These are phyloP conservation scores for Dryoscopus gambensis DNA, from an alignment of 2,113 vertebrate genomes.

Conservation along the genomic window DNA sequence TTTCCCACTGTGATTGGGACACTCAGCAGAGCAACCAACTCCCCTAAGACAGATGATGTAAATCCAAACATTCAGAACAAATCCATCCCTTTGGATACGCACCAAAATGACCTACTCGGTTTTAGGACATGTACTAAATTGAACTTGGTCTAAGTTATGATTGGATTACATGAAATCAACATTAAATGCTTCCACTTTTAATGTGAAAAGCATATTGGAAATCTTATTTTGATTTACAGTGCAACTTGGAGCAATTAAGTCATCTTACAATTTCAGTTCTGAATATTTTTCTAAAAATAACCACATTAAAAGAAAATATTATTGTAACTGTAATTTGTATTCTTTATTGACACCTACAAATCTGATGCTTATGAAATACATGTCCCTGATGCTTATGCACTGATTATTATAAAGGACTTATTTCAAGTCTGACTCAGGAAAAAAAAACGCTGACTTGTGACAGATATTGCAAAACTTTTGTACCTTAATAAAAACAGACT, in stretches of 20 bases:
- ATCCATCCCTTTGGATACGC: rapidly evolving
- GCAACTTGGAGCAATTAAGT: background rate
- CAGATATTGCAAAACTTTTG: background rate
- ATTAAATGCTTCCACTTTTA: background rate
- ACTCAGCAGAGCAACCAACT: background rate
- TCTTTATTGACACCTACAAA: background rate
- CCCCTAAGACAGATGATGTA: background rate
- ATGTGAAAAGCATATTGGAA: background rate
- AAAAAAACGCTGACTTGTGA: background rate
- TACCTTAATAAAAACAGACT: background rate
- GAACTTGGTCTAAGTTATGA: background rate
- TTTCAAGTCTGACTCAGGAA: background rate
- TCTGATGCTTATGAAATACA: background rate
- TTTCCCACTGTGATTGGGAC: rapidly evolving
- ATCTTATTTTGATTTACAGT: background rate
- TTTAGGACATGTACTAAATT: background rate
- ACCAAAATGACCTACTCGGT: background rate
- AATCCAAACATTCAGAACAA: background rate
- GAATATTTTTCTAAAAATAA: background rate
- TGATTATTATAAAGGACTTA: background rate
- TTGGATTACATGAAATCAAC: background rate
- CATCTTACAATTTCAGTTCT: background rate
- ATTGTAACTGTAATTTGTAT: background rate
- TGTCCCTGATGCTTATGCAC: background rate
- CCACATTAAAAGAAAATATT: background rate